Evolutionary conservation across 2,888 invertebrate species (phyloP).

Genomic region (Eupithecia insigniata): DNA sequence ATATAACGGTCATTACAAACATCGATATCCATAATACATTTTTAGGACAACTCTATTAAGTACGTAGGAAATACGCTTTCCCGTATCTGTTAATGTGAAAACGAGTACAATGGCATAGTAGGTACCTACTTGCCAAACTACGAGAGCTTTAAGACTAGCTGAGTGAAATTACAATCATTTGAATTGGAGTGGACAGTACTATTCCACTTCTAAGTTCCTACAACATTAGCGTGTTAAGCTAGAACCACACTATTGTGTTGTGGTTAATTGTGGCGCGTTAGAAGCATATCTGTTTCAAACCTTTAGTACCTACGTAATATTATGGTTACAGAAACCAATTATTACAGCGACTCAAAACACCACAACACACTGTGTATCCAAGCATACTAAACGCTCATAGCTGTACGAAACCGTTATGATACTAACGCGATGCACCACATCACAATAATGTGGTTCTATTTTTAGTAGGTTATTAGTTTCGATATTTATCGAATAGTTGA

Average conservation of each 20-base stretch:
- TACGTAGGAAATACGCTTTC: slow-evolving; percentile 37
- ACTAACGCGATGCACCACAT: too few relatives aligned
- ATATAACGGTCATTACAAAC: neutral
- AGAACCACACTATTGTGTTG: slow-evolving; percentile 1
- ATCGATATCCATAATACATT: slow-evolving; percentile 27
- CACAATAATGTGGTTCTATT: too few relatives aligned
- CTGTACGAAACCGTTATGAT: too few relatives aligned
- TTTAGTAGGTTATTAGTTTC: too few relatives aligned
- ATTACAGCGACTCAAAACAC: neutral
- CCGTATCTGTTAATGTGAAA: slow-evolving; percentile 42
- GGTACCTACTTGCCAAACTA: slow-evolving; percentile 33
- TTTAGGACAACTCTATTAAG: slow-evolving; percentile 33
- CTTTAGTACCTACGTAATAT: neutral
- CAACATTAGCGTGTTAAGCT: neutral
- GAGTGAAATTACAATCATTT: slow-evolving; percentile 29
- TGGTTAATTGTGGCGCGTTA: neutral
- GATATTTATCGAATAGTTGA: neutral
- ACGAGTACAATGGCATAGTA: slow-evolving; percentile 38
- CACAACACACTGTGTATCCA: neutral
- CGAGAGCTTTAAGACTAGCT: slow-evolving; percentile 35
- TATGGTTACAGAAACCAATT: neutral
- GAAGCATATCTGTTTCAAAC: neutral
- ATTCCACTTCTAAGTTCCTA: neutral
- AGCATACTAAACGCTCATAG: too few relatives aligned
- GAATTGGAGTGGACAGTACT: slow-evolving; percentile 1